phyloP scores from a whole-genome alignment of 2,113 vertebrate species.

The Poeciliopsis retropinna region DNA sequence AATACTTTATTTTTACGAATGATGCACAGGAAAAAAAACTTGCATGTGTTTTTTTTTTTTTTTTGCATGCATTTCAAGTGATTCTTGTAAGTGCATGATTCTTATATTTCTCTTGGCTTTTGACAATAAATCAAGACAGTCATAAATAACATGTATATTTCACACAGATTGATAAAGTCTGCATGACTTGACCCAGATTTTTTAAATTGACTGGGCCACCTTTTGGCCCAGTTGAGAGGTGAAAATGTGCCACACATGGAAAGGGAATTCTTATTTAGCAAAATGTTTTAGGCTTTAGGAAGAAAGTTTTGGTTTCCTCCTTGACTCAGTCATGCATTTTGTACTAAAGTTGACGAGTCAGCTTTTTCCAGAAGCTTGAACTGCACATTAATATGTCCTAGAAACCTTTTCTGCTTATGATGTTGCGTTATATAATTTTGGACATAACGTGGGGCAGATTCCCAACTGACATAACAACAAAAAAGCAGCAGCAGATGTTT shows the following conservation, averaged over 20 bases:
- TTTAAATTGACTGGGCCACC: background rate
- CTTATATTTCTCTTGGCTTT: background rate
- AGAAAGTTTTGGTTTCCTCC: background rate
- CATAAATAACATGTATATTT: constrained; percentile 3
- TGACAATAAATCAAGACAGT: background rate
- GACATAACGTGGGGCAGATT: constrained; percentile 54
- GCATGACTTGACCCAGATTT: background rate
- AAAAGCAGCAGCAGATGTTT: constrained; percentile 70
- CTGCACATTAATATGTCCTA: constrained; percentile 16
- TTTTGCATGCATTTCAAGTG: background rate
- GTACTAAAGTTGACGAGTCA: background rate
- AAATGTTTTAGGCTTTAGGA: background rate
- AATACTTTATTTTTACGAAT: background rate
- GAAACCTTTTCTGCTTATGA: constrained; percentile 30
- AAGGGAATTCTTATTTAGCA: background rate
- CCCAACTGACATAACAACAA: constrained; percentile 17
- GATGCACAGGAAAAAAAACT: background rate
- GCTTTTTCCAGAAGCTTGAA: constrained; percentile 10
- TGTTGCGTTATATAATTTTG: constrained; percentile 40
- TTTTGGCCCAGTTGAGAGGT: background rate
- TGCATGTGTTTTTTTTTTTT: background rate
- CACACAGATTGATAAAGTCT: constrained; percentile 12
- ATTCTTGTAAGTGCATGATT: background rate
- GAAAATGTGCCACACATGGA: background rate
- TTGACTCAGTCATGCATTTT: background rate